Conservation (phyloP, 2,113 vertebrate species). For the Coregonus clupeaformis region DNA sequence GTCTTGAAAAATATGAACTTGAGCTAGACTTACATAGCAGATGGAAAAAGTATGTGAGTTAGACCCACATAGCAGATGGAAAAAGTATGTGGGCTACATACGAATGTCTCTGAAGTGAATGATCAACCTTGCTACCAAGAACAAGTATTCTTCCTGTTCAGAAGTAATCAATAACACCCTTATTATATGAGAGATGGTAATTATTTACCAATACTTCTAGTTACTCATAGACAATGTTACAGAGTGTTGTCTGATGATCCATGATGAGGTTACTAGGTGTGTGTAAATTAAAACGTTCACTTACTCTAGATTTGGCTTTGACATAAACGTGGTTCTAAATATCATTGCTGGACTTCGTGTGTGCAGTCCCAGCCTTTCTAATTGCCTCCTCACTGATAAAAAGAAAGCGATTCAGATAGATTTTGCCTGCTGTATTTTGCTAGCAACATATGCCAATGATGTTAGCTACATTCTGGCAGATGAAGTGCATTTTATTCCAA, state of each 20-base stretch:
- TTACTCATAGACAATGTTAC: too few species aligned
- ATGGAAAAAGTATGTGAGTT: too few species aligned
- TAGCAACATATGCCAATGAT: too few species aligned
- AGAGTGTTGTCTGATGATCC: too few species aligned
- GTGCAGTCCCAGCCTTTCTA: conserved; percentile 91
- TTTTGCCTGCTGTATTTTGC: too few species aligned
- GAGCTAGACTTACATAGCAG: too few species aligned
- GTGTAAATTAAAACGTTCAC: conserved; percentile 28
- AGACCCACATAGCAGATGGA: too few species aligned
- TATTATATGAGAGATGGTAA: too few species aligned
- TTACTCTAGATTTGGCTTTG: conserved; percentile 96
- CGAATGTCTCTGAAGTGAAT: conserved; percentile 98
- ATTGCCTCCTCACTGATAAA: conserved; percentile 90
- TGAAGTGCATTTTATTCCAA: too few species aligned
- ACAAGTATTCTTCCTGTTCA: conserved; percentile 93
- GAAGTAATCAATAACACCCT: conserved; percentile 38
- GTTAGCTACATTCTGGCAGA: too few species aligned
- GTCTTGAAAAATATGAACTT: too few species aligned
- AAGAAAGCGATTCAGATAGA: not conserved
- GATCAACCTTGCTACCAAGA: conserved; percentile 94
- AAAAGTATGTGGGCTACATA: conserved; percentile 73
- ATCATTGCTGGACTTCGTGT: conserved; percentile 92
- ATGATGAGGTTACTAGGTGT: not conserved
- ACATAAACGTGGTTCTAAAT: conserved; percentile 97
- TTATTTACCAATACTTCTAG: too few species aligned